Conservation (phyloP, 2,113 vertebrate species). For the Phodopus roborovskii region DNA sequence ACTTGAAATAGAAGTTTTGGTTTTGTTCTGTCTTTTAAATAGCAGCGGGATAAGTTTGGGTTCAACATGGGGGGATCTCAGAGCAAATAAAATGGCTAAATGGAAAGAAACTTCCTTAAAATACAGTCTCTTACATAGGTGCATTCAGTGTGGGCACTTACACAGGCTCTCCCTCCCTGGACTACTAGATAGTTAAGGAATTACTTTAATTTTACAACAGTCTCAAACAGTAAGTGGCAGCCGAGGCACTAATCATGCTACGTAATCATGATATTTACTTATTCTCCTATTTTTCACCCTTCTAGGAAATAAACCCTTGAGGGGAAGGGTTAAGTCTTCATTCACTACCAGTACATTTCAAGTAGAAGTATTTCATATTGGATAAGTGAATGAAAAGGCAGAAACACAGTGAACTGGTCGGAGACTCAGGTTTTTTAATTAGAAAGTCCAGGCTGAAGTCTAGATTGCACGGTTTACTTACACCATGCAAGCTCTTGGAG, state of each 20-base stretch:
- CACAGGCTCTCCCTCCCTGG: neutral
- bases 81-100: constrained; percentile 2
- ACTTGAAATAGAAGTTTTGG: neutral
- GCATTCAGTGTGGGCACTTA: neutral
- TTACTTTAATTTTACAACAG: neutral
- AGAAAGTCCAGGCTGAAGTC: neutral
- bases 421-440: neutral
- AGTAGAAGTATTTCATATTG: neutral
- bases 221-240: neutral
- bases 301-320: constrained; percentile 22
- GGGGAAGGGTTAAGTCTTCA: neutral
- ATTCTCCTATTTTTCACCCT: neutral
- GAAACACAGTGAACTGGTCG: neutral
- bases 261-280: neutral
- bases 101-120: neutral
- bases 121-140: neutral
- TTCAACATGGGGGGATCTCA: neutral
- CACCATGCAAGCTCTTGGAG: neutral
- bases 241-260: neutral
- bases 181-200: neutral
- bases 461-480: neutral
- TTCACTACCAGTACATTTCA: neutral
- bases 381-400: neutral
- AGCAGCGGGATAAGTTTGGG: neutral
- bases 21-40: neutral